Evolutionary conservation across 2,888 invertebrate genomes (phyloP).

Genomic region (Malthinus seriepunctatus): DNA sequence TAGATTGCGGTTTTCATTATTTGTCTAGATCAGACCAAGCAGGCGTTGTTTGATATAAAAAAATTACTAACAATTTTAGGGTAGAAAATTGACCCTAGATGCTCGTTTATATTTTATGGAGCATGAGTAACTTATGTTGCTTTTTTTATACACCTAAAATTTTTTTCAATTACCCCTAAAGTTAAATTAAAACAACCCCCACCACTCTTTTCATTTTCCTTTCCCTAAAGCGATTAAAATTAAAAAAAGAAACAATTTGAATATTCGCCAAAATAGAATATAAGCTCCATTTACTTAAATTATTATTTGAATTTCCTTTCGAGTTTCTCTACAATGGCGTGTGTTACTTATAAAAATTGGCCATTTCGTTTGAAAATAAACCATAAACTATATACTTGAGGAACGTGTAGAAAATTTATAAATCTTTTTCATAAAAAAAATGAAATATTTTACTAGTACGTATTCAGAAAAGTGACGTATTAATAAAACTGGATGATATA

Average conservation of each 20-base stretch:
- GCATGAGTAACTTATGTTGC: not conserved
- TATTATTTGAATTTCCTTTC: too few species aligned
- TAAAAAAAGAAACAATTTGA: not conserved
- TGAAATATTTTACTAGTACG: constrained; percentile 22
- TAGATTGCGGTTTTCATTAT: constrained; percentile 19
- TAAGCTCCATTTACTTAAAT: too few species aligned
- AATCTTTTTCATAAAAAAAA: constrained; percentile 22
- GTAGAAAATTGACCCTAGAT: not conserved
- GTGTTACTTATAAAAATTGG: constrained; percentile 9
- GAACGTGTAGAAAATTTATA: constrained; percentile 15
- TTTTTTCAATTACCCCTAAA: too few species aligned
- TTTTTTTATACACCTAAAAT: too few species aligned
- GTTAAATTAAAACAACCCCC: too few species aligned
- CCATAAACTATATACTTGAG: constrained; percentile 14
- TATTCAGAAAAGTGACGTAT: constrained; percentile 31
- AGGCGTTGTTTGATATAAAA: constrained; percentile 9
- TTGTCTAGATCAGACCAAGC: constrained; percentile 12
- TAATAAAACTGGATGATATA: constrained; percentile 34
- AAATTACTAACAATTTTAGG: constrained; percentile 11
- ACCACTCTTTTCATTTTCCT: too few species aligned
- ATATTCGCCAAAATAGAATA: not conserved
- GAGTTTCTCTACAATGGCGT: not conserved
- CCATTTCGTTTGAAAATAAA: constrained; percentile 5
- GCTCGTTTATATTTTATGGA: not conserved
- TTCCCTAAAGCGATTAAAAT: too few species aligned